Percentiles rank a stretch among this genome's conserved stretches.
Conservation (phyloP, 1,140 invertebrate species). For the Tetragonula clypearis region DNA sequence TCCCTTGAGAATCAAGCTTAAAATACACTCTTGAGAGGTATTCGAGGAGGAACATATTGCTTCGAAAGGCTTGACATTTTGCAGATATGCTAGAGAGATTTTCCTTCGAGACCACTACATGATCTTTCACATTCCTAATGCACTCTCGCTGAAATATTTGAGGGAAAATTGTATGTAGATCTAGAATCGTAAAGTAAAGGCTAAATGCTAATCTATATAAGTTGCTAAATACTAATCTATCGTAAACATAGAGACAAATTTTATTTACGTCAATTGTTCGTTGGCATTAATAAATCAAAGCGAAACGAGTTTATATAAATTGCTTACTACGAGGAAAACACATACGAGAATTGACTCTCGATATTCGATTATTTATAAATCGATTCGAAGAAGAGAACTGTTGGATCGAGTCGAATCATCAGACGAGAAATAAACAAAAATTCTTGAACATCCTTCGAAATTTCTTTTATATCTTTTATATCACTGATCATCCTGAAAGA, state of each 20-base stretch:
- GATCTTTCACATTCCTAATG: background rate
- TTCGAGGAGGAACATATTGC: constrained; percentile 52
- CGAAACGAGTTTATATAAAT: constrained; percentile 30
- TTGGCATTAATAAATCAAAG: constrained; percentile 38
- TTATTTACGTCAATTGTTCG: constrained; percentile 63
- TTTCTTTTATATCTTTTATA: background rate
- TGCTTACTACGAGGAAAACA: background rate
- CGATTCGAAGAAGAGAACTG: background rate
- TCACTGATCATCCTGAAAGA: background rate
- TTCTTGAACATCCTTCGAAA: background rate
- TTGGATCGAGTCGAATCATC: background rate
- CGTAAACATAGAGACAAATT: constrained; percentile 59
- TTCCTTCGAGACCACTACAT: background rate
- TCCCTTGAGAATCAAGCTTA: constrained; percentile 66
- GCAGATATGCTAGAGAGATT: constrained; percentile 41
- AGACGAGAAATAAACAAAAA: too few species aligned
- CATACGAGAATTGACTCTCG: background rate
- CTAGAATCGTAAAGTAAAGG: background rate
- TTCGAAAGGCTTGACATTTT: constrained; percentile 32
- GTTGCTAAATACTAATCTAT: constrained; percentile 76
- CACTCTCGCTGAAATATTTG: background rate
- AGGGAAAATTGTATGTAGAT: background rate
- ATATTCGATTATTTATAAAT: too few species aligned
- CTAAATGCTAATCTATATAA: constrained; percentile 76
- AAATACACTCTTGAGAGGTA: constrained; percentile 62